phyloP scores from a whole-genome alignment of 2,113 vertebrate genomes.

The Craseonycteris thonglongyai region DNA sequence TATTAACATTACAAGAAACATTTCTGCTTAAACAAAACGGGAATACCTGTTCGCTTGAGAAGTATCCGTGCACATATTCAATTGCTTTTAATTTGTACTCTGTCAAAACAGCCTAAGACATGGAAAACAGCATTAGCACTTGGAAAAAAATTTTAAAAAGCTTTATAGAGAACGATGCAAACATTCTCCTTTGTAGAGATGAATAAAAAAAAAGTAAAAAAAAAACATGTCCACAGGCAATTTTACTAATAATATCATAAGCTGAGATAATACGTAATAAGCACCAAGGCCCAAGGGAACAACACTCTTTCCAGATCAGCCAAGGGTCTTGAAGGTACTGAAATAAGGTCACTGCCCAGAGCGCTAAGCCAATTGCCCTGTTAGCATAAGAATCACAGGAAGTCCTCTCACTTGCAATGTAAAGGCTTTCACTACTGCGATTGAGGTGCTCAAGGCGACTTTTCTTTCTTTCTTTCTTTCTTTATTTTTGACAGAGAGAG shows the following conservation, averaged over 20 bases:
- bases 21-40: neutral
- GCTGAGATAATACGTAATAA: neutral
- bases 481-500: too few species aligned
- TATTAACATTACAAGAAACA: neutral
- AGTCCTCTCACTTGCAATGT: too few species aligned
- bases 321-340: neutral
- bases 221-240: neutral
- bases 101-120: slow-evolving; percentile 92
- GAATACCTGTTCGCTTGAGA: slow-evolving; percentile 97
- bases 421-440: too few species aligned
- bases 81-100: slow-evolving; percentile 97
- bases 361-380: neutral
- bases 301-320: neutral
- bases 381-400: neutral
- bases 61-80: slow-evolving; percentile 98
- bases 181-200: neutral
- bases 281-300: neutral
- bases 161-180: neutral
- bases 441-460: neutral
- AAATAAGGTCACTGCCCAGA: neutral
- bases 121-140: slow-evolving; percentile 7
- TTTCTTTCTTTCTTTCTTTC: too few species aligned
- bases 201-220: neutral
- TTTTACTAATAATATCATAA: neutral
- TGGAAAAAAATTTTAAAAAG: too few species aligned